Conservation (phyloP, 2,113 vertebrate species). For the Panurus biarmicus region DNA sequence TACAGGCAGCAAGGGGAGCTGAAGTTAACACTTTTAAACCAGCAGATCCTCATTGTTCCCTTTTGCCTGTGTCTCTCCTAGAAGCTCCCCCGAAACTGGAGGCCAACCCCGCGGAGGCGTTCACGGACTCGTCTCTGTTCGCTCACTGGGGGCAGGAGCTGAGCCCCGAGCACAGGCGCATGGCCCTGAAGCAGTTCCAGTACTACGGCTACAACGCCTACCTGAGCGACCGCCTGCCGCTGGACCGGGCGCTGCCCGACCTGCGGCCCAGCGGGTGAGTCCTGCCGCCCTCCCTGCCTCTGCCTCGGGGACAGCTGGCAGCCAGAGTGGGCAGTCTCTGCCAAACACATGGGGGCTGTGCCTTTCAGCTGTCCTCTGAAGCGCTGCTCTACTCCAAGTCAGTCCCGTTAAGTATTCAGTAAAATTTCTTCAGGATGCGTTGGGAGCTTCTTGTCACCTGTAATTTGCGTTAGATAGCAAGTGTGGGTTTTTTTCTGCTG, state of each 20-base stretch:
- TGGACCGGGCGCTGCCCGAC: constrained; percentile 87
- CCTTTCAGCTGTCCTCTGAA: neutral
- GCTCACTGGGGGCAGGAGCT: constrained; percentile 95
- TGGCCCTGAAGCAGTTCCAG: constrained; percentile 93
- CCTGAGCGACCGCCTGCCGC: constrained; percentile 91
- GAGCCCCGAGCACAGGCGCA: constrained; percentile 79
- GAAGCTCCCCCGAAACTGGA: constrained; percentile 85
- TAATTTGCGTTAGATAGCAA: neutral
- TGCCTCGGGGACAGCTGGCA: too few relatives aligned
- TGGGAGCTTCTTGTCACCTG: neutral
- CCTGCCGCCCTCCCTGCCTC: too few relatives aligned
- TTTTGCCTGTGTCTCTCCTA: constrained; percentile 37
- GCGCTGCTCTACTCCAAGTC: neutral
- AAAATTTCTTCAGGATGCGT: neutral
- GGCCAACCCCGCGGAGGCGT: constrained; percentile 76
- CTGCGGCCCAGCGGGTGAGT: constrained; percentile 90
- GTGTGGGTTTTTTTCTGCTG: neutral
- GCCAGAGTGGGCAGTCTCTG: too few relatives aligned
- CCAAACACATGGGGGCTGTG: neutral
- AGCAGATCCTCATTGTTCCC: neutral
- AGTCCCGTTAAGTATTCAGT: neutral
- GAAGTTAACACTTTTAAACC: accelerated
- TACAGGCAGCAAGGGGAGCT: neutral
- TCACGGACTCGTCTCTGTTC: constrained; percentile 92
- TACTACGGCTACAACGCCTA: constrained; percentile 98